A percentile compares a stretch with the other conserved stretches of the same genome.
Evolutionary conservation across 2,888 invertebrate species (phyloP).

Genomic region (Acrocyrtus sp.): DNA sequence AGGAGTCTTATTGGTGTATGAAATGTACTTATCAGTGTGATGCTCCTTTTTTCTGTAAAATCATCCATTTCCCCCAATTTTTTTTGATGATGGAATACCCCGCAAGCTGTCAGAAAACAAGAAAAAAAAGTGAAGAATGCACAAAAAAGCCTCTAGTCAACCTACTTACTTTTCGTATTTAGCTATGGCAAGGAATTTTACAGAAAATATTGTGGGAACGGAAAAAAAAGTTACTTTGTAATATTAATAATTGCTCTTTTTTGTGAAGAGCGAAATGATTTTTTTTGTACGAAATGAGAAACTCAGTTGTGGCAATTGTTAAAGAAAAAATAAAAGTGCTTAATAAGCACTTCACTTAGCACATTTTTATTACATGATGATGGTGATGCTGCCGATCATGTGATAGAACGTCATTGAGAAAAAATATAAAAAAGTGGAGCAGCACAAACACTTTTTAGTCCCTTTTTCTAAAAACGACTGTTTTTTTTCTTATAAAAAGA

Average conservation of each 20-base stretch:
- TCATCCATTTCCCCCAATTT: slow-evolving; percentile 42
- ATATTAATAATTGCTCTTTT: slow-evolving; percentile 35
- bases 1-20: too few species aligned
- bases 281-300: slow-evolving; percentile 6
- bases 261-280: slow-evolving; percentile 6
- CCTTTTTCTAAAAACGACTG: too few species aligned
- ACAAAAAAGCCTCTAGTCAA: neutral
- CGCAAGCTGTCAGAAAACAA: slow-evolving; percentile 29
- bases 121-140: too few species aligned
- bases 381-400: too few species aligned
- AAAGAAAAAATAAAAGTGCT: slow-evolving; percentile 7
- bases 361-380: too few species aligned
- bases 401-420: too few species aligned
- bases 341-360: slow-evolving; percentile 22
- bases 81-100: slow-evolving; percentile 22
- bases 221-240: slow-evolving; percentile 1
- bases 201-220: slow-evolving; percentile 31
- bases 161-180: neutral
- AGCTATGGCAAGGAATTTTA: slow-evolving; percentile 1
- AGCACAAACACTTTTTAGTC: too few species aligned
- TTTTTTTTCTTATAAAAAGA: too few species aligned
- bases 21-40: too few species aligned
- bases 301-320: slow-evolving; percentile 1
- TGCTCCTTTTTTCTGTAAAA: slow-evolving; percentile 40
- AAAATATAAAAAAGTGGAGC: too few species aligned